Conservation (phyloP, 2,888 invertebrate genomes). For the Agonum fuliginosum region DNA sequence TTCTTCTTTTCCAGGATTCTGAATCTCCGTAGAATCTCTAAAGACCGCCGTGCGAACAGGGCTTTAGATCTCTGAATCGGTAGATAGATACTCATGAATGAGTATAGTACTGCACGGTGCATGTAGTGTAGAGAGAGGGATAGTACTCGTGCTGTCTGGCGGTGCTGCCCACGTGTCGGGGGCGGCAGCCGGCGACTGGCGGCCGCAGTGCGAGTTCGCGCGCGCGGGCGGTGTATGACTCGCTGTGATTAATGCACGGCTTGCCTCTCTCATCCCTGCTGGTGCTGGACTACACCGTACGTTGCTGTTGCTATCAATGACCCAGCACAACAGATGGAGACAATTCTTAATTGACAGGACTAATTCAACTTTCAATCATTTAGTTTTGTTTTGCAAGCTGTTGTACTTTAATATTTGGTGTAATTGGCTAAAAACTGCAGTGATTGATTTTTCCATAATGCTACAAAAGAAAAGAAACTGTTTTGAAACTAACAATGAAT, state of each 20-base stretch:
- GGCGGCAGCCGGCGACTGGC: constrained; percentile 40
- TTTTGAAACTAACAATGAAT: too few relatives aligned
- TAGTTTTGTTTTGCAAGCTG: too few relatives aligned
- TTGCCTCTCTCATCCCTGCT: not conserved
- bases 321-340: not conserved
- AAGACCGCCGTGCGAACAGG: too few relatives aligned
- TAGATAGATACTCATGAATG: not conserved
- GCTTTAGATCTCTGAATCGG: too few relatives aligned
- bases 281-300: not conserved
- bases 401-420: too few relatives aligned
- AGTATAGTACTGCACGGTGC: not conserved
- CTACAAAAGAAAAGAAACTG: too few relatives aligned
- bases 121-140: constrained; percentile 2
- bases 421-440: too few relatives aligned
- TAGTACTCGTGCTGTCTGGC: constrained; percentile 6
- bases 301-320: not conserved
- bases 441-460: too few relatives aligned
- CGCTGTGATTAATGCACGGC: constrained; percentile 51
- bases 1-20: too few relatives aligned
- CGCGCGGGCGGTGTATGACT: constrained; percentile 52
- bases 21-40: too few relatives aligned
- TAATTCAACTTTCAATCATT: too few relatives aligned
- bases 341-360: too few relatives aligned
- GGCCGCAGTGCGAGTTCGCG: constrained; percentile 14
- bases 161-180: constrained; percentile 48